Conservation (phyloP, 2,113 vertebrate species). For the Centropus unirufus region DNA sequence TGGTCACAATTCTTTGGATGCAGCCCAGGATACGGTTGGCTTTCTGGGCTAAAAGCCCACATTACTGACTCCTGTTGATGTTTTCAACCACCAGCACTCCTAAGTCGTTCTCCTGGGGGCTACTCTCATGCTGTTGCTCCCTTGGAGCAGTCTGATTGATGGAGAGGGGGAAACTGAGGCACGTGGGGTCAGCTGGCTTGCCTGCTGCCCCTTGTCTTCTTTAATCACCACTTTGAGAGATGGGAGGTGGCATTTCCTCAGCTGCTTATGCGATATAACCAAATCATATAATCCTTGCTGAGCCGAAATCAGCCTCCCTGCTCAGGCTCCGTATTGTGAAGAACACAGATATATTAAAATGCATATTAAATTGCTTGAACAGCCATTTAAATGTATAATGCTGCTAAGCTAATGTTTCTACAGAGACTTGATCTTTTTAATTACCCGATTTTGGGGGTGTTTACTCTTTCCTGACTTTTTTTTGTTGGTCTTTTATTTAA, state of each 20-base stretch:
- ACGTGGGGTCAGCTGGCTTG: background rate
- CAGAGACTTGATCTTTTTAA: background rate
- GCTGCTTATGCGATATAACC: background rate
- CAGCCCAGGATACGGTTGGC: too few relatives aligned
- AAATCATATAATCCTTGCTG: slow-evolving; percentile 51
- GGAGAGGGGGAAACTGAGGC: slow-evolving; percentile 36
- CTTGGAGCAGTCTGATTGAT: background rate
- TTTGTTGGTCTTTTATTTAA: background rate
- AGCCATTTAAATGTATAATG: background rate
- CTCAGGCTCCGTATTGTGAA: background rate
- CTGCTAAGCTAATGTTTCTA: background rate
- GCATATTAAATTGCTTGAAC: background rate
- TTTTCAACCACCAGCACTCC: too few relatives aligned
- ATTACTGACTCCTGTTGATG: too few relatives aligned
- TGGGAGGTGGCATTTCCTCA: background rate
- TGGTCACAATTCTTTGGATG: too few relatives aligned
- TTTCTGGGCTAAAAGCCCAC: too few relatives aligned
- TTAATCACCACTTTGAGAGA: background rate
- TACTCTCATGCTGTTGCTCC: background rate
- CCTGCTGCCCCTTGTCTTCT: background rate
- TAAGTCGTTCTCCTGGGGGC: too few relatives aligned
- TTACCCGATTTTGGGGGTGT: background rate
- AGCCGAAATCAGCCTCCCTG: slow-evolving; percentile 8
- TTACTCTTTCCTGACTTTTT: background rate
- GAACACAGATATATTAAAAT: background rate